Evolutionary conservation across 2,113 vertebrate species (phyloP), one percentile per base, ranked within the genome.

Genomic region (Notothenia coriiceps): DNA sequence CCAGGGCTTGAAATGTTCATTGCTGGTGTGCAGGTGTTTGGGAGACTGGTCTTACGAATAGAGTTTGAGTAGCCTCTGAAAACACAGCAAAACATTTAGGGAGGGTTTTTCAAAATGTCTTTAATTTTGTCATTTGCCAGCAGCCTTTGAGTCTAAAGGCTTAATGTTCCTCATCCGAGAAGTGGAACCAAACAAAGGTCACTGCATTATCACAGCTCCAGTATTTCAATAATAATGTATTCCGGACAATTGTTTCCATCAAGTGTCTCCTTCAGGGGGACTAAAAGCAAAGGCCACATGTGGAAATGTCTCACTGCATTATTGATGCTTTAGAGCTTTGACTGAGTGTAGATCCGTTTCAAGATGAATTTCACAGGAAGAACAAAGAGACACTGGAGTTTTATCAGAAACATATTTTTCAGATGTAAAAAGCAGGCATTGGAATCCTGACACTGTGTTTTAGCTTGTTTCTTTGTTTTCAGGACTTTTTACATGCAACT

Each of bases 101-200:
- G 12, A 54, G 29, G 68, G 15, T 29, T 56, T 70, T 74, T 74
- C 22, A 74, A 52, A 47, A n/a, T 6, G 44, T 72, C 68, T 65
- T 59, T 33, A 79, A 80, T 47, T 70, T 40, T 8, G 44, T 74
- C 64, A 52, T 40, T 70, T 59, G n/a, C 55, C 3, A 20, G 49
- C 77, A 46, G 74, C 40, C 57, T 61, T 69, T 25, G 17, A 43
- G 9, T 69, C 25, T 29, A 46, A 12, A 8, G 10, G 2, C 14
- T 35, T 15, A 15, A 63, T 43, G 35, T 50, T 67, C 44, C 17
- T 73, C 77, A 55, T 54, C 12, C 60, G 13, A 59, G 25, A 56
- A 57, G 43, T 13, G 14, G 17, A 2, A n/a, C 13, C 35, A 18
- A 40, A 43, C 65, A 44, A 70, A 43, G n/a, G 20, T 14, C 22